Base-by-base conservation (phyloP, 2,888 invertebrate genomes). In the Ophonus ardosiacus region DNA sequence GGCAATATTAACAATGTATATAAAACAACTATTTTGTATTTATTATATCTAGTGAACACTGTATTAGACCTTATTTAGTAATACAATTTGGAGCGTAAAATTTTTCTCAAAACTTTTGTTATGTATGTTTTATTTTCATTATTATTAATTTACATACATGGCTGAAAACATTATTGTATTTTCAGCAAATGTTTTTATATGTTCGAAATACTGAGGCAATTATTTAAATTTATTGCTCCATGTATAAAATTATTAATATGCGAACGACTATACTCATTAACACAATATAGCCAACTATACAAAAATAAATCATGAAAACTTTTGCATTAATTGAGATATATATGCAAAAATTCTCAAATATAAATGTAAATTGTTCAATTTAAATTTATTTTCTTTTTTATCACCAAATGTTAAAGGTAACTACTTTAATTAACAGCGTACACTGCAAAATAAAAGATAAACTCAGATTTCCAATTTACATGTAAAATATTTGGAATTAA, bases 401-500 rank as follows among this genome's bases (percentile, higher is more conserved):
- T 2, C 7, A 21, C 10, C 8, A 8, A 38, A 68, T 31, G 38
- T 68, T 13, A 68, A 68, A 68, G 38, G 31, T 68, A 10, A 38
- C 38, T 24, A 63, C 10, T 38, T 31, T 68, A 68, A 68, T 68
- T 38, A n/a, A 15, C 13, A 31, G 2, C 8, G 8, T 63, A 24
- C 63, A 24, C 3, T 24, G 7, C 0, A 24, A 5, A 4, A 63
- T 31, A 68, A 68, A n/a, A 15, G 31, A 68, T 15, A 68, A 68
- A 63, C 21, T n/a, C n/a, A n/a, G 7, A n/a, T n/a, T 31, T 38
- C 68, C 38, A 68, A 68, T 68, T 68, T 68, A 68, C 43, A 43
- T 74, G 15, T 74, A 74, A 74, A 74, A 74, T 74, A 74, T 74
- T 43, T 43, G 15, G 18, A 74, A 74, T 68, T 15, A 38, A 68